Base-by-base conservation (phyloP, 1,140 invertebrate species). In the Musca vetustissima region DNA sequence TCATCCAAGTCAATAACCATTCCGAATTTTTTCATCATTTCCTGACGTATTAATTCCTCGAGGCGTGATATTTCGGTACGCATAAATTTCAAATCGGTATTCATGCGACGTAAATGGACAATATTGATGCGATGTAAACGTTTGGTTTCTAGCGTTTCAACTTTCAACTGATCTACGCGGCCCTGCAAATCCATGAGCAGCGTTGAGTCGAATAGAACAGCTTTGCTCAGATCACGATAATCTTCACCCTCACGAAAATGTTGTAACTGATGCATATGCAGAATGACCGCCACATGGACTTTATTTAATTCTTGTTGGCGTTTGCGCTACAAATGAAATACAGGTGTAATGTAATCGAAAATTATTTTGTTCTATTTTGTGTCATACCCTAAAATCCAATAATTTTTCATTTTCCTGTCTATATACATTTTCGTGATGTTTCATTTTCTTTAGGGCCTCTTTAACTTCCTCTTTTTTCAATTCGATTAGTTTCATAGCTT, bases 241-340 rank as follows among this genome's bases (percentile, higher is more conserved):
- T 84, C 77, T 6, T 83, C 73, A 9, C 85, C 84, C 2, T 85
- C 74, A 47, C 75, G 76, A 52, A 89, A 85, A 74, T 89, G 84
- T 75, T 90, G 87, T 28, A 92, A 77, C 76, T 92, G 90, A 77
- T 89, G 84, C 65, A 91, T 81, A 67, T 87, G 88, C 50, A 92
- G 70, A 11, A 90, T 82, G 0, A 90, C 85, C 14, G 88, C 87
- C 4, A 89, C 83, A 66, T 88, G 83, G 0, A 92, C 84, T 68
- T 90, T 85, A 74, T 93, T 93, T 61, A 93, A 78, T 73, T 88
- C 87, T 28, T 83, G 76, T 74, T 92, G 90, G 69, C 92, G 91
- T 72, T 91, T 86, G 50, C 86, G 81, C 89, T 92, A 70, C n/a
- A n/a, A n/a, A n/a, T n/a, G n/a, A 57, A 74, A 72, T 52, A 52